Conservation (phyloP, 2,113 vertebrate species). For the Alces alces region DNA sequence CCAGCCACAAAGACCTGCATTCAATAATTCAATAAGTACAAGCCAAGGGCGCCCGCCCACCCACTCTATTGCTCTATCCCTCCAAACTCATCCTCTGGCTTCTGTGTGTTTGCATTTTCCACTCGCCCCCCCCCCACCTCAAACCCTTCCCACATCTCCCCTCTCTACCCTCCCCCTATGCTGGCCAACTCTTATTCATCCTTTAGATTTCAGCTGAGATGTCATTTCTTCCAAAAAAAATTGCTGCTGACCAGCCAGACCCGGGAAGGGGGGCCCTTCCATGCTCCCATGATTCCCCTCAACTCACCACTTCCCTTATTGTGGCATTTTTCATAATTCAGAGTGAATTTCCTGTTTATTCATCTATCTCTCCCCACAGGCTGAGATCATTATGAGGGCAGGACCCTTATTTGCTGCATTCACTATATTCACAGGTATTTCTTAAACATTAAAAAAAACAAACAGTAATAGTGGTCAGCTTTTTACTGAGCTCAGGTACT, state of each 20-base stretch:
- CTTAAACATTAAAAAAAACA: background rate
- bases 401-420: background rate
- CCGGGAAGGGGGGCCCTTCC: constrained; percentile 29
- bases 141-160: background rate
- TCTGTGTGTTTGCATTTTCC: background rate
- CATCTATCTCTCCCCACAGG: background rate
- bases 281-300: constrained; percentile 21
- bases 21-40: background rate
- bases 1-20: background rate
- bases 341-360: constrained; percentile 53
- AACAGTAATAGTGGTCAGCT: background rate
- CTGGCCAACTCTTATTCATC: constrained; percentile 7
- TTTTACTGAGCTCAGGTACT: background rate
- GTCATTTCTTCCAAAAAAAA: constrained; percentile 49
- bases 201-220: constrained; percentile 41
- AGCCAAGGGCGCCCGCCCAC: background rate
- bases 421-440: background rate
- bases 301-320: constrained; percentile 58
- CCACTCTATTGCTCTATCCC: background rate
- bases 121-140: background rate
- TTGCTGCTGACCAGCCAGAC: constrained; percentile 35
- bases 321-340: constrained; percentile 12
- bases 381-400: background rate
- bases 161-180: background rate
- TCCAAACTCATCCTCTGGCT: background rate